phyloP scores from a whole-genome alignment of 2,888 invertebrate genomes.

The Brenthis daphne region DNA sequence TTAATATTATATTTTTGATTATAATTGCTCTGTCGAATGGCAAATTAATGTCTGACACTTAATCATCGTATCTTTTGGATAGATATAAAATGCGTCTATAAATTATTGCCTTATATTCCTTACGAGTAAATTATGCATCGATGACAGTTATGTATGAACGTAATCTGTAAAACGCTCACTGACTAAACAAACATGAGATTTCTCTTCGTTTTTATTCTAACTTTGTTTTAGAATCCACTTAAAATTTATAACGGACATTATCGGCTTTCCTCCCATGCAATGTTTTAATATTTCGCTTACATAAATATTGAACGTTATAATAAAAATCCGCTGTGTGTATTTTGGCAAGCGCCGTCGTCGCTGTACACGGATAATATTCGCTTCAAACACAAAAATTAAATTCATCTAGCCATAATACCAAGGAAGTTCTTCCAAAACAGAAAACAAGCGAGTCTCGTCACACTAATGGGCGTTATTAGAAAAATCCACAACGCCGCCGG shows the following conservation, averaged over 20 bases:
- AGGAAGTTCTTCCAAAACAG: slow-evolving; percentile 18
- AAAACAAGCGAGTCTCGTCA: slow-evolving; percentile 29
- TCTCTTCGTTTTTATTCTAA: slow-evolving; percentile 34
- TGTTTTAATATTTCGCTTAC: slow-evolving; percentile 25
- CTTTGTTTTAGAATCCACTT: slow-evolving; percentile 32
- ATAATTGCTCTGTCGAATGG: slow-evolving; percentile 24
- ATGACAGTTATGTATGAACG: slow-evolving; percentile 41
- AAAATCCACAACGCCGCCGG: slow-evolving; percentile 70
- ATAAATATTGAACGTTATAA: slow-evolving; percentile 9
- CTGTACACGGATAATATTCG: not conserved
- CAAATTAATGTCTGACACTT: slow-evolving; percentile 34
- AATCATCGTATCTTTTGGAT: slow-evolving; percentile 31
- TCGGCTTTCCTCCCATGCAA: slow-evolving; percentile 15
- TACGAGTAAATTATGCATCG: slow-evolving; percentile 39
- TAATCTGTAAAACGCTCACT: slow-evolving; percentile 39
- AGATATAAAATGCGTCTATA: slow-evolving; percentile 34
- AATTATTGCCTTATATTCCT: slow-evolving; percentile 37
- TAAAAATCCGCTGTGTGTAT: slow-evolving; percentile 9
- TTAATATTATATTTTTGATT: slow-evolving; percentile 29
- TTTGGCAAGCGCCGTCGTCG: not conserved
- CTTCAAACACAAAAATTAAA: slow-evolving; percentile 10
- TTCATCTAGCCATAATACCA: slow-evolving; percentile 17
- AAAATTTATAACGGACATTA: slow-evolving; percentile 22
- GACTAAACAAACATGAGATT: slow-evolving; percentile 31
- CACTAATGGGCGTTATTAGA: slow-evolving; percentile 69